Conservation (phyloP, 2,797 vertebrate genomes). For the Karalla daura region DNA sequence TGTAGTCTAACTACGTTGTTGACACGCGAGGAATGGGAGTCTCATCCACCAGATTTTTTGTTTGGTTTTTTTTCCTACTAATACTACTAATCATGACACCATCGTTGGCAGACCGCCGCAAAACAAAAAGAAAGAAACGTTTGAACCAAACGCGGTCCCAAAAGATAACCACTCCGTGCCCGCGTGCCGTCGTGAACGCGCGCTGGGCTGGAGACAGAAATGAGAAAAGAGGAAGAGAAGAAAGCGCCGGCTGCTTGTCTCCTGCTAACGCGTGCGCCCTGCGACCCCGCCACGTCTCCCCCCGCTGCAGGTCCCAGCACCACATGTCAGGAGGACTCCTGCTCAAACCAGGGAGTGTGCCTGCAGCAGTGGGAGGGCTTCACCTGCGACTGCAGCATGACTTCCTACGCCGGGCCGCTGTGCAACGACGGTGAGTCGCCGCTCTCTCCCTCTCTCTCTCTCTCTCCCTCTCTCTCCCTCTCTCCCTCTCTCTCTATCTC, state of each 20-base stretch:
- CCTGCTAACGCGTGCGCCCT: conserved; percentile 39
- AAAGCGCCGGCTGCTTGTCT: conserved; percentile 30
- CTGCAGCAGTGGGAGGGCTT: conserved; percentile 99
- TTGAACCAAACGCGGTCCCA: conserved; percentile 42
- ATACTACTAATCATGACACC: conserved; percentile 56
- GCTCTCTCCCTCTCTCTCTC: neutral
- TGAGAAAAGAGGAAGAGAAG: neutral
- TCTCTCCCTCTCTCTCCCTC: too few relatives aligned
- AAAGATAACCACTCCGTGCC: conserved; percentile 24
- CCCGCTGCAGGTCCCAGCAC: conserved; percentile 92
- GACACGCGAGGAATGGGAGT: conserved; percentile 36
- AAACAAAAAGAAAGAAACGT: conserved; percentile 28
- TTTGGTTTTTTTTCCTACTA: conserved; percentile 31
- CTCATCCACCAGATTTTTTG: conserved; percentile 30
- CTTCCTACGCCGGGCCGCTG: conserved; percentile 94
- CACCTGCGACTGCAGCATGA: conserved; percentile 99
- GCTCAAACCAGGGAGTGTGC: conserved; percentile 98
- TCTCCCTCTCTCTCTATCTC: too few relatives aligned
- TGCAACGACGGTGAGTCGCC: conserved; percentile 95
- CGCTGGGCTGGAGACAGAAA: conserved; percentile 54
- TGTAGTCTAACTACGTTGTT: conserved; percentile 11
- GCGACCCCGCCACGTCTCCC: conserved; percentile 43
- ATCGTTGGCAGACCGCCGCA: too few relatives aligned
- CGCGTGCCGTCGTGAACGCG: conserved; percentile 37
- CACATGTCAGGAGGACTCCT: conserved; percentile 98